Evolutionary conservation across 2,113 vertebrate species (phyloP), one percentile per base, ranked within the genome.

Genomic region (Varanus komodoensis): DNA sequence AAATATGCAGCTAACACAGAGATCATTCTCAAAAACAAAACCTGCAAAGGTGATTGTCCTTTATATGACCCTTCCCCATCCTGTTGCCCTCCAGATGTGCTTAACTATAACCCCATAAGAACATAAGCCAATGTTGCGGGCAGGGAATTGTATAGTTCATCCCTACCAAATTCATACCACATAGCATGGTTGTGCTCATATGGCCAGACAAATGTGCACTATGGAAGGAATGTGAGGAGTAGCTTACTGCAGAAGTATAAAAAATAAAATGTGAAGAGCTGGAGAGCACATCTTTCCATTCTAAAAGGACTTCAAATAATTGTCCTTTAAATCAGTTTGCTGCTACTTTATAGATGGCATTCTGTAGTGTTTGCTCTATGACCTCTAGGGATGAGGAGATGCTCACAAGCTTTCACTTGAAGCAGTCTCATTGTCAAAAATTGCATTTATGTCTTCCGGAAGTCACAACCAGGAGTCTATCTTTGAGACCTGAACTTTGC

Each of bases 401-500:
- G 48, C 44, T 91, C 64, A 21, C 25, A 50, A 64, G 54, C 80
- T 50, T 82, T 77, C 23, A 29, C 29, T 23, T 23, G 54, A 9
- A 73, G 38, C 38, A 89, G 21, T 1, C 38, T 38, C 52, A 82
- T 89, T 69, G 50, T 88, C 85, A 27, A 2, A n/a, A 67, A 91
- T 27, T 11, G 0, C 89, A 3, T 57, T 54, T 23, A 38, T 6
- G 0, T 84, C 23, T 69, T 85, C 7, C 25, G 54, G 50, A 91
- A 73, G 77, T 73, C 32, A n/a, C 34, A 88, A 80, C 75, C 12
- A 57, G 6, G 34, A 48, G 38, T 88, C 38, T 89, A 44, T 4
- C 23, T 8, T 2, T 50, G 44, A 52, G 73, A 14, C 52, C 57
- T 91, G 67, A 89, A 89, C 8, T 90, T 48, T 90, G 89, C 32